Conservation (phyloP, 2,113 vertebrate genomes). For the Taurulus bubalis region DNA sequence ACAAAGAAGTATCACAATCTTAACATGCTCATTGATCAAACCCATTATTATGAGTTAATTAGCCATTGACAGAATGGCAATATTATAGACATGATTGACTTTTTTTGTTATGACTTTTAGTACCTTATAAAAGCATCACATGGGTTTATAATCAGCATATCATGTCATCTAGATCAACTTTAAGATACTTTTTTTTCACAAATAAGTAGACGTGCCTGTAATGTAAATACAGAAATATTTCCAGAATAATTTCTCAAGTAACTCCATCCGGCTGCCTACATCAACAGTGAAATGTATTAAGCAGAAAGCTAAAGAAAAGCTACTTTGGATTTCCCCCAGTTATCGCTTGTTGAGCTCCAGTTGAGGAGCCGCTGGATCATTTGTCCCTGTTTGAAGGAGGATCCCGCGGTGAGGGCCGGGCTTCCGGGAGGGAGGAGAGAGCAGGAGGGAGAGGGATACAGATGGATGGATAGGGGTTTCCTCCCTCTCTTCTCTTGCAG, state of each 20-base stretch:
- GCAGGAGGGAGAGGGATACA: conserved; percentile 23
- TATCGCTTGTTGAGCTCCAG: neutral
- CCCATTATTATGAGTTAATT: neutral
- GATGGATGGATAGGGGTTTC: conserved; percentile 35
- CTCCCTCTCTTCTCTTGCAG: conserved; percentile 19
- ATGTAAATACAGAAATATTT: conserved; percentile 12
- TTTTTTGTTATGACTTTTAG: neutral
- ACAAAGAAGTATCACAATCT: neutral
- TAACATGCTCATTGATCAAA: neutral
- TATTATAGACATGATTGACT: neutral
- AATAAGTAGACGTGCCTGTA: neutral
- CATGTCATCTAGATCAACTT: neutral
- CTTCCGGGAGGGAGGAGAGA: conserved; percentile 41
- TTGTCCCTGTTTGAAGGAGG: conserved; percentile 31
- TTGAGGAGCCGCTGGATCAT: neutral
- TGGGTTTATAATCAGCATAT: neutral
- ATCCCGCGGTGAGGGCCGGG: conserved; percentile 49
- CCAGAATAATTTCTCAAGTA: neutral
- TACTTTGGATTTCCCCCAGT: neutral
- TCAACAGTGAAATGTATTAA: neutral
- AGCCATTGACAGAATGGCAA: neutral
- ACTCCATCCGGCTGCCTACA: neutral
- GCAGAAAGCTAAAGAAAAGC: neutral
- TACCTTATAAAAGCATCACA: neutral
- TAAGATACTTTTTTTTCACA: neutral